These are phyloP conservation scores for Trematocara marginatum DNA, from an alignment of 2,113 vertebrate species.

Conservation along the genomic window DNA sequence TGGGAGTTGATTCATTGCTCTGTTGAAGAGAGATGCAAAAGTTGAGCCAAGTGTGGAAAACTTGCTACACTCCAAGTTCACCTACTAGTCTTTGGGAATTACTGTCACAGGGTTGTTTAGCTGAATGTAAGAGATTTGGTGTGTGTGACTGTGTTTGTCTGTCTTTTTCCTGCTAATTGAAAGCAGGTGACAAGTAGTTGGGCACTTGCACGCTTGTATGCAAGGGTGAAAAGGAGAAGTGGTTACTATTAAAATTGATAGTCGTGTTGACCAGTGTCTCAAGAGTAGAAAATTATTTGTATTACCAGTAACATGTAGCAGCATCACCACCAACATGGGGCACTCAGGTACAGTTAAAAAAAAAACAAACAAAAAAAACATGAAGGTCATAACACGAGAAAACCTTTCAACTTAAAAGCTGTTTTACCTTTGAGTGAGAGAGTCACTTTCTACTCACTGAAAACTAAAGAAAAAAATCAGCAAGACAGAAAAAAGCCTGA, in stretches of 20 bases:
- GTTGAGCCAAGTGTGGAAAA: background rate
- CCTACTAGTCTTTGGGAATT: conserved; percentile 4
- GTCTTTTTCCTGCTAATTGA: background rate
- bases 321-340: background rate
- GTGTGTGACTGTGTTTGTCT: background rate
- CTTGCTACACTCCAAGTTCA: background rate
- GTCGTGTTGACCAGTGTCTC: background rate
- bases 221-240: background rate
- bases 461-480: background rate
- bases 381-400: background rate
- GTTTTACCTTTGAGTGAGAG: background rate
- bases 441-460: background rate
- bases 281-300: background rate
- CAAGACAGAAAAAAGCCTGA: background rate
- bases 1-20: background rate
- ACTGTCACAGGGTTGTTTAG: background rate
- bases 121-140: background rate
- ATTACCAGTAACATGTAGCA: background rate
- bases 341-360: background rate
- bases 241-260: no score
- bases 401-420: background rate
- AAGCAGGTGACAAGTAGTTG: background rate
- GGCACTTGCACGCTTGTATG: background rate
- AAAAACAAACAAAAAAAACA: background rate
- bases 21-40: background rate